A percentile compares a stretch with the other conserved stretches of the same genome.
These are phyloP conservation scores for Drosophila phalerata DNA, from an alignment of 2,888 invertebrate genomes.

Conservation along the genomic window DNA sequence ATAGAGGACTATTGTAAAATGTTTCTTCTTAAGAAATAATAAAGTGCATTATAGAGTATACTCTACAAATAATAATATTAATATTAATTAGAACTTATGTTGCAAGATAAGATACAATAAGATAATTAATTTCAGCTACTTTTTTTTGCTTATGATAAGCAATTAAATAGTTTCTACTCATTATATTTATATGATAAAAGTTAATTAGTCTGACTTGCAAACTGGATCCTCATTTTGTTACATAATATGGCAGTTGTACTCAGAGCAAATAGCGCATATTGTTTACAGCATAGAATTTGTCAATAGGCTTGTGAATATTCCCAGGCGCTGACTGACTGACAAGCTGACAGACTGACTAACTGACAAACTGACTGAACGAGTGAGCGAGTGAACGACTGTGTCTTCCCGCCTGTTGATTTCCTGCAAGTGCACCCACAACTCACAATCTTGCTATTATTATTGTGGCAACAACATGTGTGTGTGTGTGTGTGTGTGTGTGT, in stretches of 20 bases:
- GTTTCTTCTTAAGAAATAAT: neutral
- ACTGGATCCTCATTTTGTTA: conserved; percentile 19
- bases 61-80: no score
- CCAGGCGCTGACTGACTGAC: conserved; percentile 51
- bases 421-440: conserved; percentile 31
- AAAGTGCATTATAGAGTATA: no score
- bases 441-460: conserved; percentile 23
- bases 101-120: no score
- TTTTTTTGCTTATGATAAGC: neutral
- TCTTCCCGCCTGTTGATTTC: conserved; percentile 30
- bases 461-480: conserved; percentile 14
- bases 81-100: no score
- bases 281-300: conserved; percentile 52
- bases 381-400: conserved; percentile 3
- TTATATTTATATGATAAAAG: conserved; percentile 7
- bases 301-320: conserved; percentile 63
- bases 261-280: conserved; percentile 31
- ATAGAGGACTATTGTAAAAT: no score
- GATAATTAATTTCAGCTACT: neutral
- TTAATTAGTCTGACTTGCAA: conserved; percentile 16
- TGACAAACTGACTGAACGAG: conserved; percentile 24
- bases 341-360: conserved; percentile 7
- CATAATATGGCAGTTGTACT: conserved; percentile 28
- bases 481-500: conserved; percentile 7
- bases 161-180: neutral